These are phyloP conservation scores for Anguilla rostrata DNA, from an alignment of 2,113 vertebrate genomes.

Conservation along the genomic window DNA sequence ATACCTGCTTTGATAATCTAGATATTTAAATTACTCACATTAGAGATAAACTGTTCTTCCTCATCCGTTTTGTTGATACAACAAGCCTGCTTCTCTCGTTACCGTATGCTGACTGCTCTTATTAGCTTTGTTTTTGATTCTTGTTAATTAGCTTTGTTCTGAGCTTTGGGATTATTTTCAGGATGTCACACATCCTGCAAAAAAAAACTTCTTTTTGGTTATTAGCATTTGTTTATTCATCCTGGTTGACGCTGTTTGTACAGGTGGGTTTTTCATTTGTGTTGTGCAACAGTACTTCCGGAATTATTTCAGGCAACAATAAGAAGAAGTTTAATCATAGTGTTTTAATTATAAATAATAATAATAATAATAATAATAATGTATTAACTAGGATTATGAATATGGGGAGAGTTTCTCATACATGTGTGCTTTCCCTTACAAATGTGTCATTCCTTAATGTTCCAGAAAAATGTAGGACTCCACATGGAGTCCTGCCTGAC, in stretches of 20 bases:
- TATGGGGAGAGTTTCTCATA: neutral
- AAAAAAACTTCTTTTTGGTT: neutral
- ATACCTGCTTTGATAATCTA: neutral
- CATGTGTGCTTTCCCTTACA: neutral
- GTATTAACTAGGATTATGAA: neutral
- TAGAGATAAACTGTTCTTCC: neutral
- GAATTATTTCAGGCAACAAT: neutral
- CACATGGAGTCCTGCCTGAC: neutral
- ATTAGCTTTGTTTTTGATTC: neutral
- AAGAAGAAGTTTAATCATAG: neutral
- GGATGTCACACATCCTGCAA: neutral
- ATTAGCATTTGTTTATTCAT: neutral
- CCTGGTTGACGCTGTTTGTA: neutral
- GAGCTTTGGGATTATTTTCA: neutral
- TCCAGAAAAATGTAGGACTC: neutral
- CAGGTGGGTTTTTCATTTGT: neutral
- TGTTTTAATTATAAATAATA: neutral
- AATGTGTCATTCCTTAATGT: neutral
- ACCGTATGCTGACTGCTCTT: neutral
- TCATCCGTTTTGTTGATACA: neutral
- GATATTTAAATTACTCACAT: neutral
- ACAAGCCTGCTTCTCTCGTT: neutral
- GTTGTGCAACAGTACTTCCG: neutral
- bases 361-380: neutral
- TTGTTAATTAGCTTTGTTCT: neutral